phyloP scores from a whole-genome alignment of 2,113 vertebrate species.

The Chamaetylas fuelleborni region DNA sequence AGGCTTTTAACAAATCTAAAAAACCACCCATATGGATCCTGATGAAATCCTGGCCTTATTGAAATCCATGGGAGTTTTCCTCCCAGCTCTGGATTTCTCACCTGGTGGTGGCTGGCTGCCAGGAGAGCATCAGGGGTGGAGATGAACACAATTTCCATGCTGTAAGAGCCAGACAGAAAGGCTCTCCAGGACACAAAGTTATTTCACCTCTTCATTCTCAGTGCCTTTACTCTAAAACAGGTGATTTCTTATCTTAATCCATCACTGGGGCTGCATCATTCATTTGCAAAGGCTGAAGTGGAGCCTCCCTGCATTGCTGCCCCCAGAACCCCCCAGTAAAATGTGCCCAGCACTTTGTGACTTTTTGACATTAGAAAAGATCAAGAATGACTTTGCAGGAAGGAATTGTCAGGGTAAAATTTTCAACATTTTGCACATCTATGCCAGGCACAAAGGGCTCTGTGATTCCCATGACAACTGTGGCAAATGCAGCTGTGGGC shows the following conservation, averaged over 20 bases:
- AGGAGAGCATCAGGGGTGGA: background rate
- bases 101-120: background rate
- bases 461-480: slow-evolving; percentile 32
- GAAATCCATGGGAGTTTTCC: background rate
- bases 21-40: background rate
- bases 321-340: background rate
- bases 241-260: background rate
- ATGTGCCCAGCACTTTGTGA: fast-evolving
- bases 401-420: background rate
- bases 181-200: background rate
- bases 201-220: background rate
- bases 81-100: background rate
- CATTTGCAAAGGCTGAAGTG: background rate
- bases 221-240: background rate
- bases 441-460: background rate
- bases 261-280: background rate
- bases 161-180: background rate
- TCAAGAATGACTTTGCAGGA: background rate
- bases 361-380: background rate
- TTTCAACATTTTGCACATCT: background rate
- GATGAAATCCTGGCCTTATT: background rate
- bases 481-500: slow-evolving; percentile 39
- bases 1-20: background rate
- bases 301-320: background rate
- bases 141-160: background rate